Conservation (phyloP, 2,797 vertebrate species). For the Sternotherus odoratus region DNA sequence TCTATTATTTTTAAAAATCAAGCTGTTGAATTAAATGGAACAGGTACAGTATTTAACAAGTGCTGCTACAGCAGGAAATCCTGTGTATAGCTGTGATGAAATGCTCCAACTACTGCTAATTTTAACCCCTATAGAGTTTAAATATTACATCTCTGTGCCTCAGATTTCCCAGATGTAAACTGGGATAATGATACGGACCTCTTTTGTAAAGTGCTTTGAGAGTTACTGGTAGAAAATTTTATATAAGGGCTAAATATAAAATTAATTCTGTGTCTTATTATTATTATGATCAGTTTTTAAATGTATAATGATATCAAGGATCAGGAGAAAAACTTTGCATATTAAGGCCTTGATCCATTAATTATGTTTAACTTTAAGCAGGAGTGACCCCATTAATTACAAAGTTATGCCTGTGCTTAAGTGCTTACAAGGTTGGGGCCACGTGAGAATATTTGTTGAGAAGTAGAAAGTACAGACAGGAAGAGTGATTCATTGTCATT, state of each 20-base stretch:
- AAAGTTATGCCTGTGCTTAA: rapidly evolving
- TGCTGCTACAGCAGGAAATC: neutral
- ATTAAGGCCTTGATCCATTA: neutral
- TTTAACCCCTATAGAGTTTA: neutral
- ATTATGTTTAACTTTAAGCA: rapidly evolving
- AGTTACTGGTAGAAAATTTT: neutral
- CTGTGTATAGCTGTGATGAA: neutral
- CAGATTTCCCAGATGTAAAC: neutral
- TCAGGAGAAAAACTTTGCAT: neutral
- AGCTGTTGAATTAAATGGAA: neutral
- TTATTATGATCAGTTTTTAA: neutral
- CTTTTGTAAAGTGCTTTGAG: neutral
- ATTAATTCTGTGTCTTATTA: neutral
- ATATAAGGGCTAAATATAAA: rapidly evolving
- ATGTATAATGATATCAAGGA: neutral
- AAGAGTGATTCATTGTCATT: neutral
- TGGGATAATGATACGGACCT: neutral
- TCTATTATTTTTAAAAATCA: neutral
- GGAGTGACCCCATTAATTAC: rapidly evolving
- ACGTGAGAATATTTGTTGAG: rapidly evolving
- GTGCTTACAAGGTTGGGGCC: neutral
- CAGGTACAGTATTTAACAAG: neutral
- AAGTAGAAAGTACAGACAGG: neutral
- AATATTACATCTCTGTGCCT: neutral
- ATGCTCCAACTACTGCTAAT: neutral